These are phyloP conservation scores for Halcyon malimbica DNA, from an alignment of 2,113 vertebrate genomes.

Conservation along the genomic window DNA sequence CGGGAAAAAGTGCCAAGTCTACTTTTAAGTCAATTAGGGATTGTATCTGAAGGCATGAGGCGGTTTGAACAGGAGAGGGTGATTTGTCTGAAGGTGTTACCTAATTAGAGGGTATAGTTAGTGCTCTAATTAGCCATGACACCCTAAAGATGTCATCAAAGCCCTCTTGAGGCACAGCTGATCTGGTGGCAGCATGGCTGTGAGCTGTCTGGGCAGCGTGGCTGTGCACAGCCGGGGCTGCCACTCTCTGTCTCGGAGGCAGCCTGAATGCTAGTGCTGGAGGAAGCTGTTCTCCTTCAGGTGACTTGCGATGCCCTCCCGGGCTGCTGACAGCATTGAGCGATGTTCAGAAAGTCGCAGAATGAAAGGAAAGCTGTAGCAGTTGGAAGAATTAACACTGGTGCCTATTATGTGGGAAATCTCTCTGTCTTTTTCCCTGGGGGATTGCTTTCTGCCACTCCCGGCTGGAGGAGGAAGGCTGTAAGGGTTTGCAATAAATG, in stretches of 20 bases:
- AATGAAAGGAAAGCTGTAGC: neutral
- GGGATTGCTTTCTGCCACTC: neutral
- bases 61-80: neutral
- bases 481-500: neutral
- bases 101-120: slow-evolving; percentile 25
- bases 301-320: neutral
- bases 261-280: accelerated
- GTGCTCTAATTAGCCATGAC: slow-evolving; percentile 41
- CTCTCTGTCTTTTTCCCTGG: neutral
- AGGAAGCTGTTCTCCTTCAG: neutral
- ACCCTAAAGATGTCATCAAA: slow-evolving; percentile 47
- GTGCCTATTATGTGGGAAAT: neutral
- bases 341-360: neutral
- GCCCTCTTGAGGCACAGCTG: neutral
- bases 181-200: neutral
- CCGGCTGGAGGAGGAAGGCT: neutral
- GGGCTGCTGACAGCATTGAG: neutral
- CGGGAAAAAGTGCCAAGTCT: neutral
- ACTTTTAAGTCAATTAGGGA: slow-evolving; percentile 44
- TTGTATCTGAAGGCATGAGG: neutral
- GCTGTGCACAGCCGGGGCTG: neutral
- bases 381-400: neutral
- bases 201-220: neutral
- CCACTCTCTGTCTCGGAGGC: neutral
- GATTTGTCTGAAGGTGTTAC: slow-evolving; percentile 55